Base-by-base conservation (phyloP, 2,113 vertebrate species). In the Tetraodon nigroviridis region DNA sequence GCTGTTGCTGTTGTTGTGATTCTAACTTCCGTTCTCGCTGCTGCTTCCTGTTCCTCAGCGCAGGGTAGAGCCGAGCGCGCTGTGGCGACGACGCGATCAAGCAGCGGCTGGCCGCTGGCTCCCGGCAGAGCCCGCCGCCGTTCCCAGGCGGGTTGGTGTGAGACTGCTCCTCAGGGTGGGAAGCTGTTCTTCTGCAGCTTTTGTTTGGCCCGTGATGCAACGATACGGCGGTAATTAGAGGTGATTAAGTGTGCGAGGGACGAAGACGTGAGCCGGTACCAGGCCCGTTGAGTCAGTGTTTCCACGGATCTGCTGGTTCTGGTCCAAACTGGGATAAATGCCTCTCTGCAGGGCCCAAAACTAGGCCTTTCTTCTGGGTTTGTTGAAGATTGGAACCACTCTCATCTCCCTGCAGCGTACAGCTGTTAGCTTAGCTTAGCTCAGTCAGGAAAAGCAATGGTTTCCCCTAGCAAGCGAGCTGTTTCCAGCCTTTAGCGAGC, bases 221-320 rank as follows among this genome's bases (percentile, higher is more conserved):
- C 67, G 56, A 79, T 78, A 61, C 75, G 71, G 61, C 66, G 73
- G 68, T 79, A 37, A 81, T 73, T 49, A 65, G 68, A 79, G 73
- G 73, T 73, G 22, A 66, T 59, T 37, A 37, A 8, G 8, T 37
- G 75, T 77, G 61, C 21, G 59, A 58, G 56, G 56, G 67, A 80
- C 64, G 65, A 59, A 76, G 64, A 84, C 55, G 75, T 69, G 64
- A 79, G 59, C 67, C 4, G 63, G 37, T 56, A 69, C 78, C 55
- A 60, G 51, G 51, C 15, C 37, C 60, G 50, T 76, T 87, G 82
- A 86, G 73, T 89, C 84, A 88, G 63, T 74, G 51, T 86, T 90
- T 89, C 88, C 87, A 82, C 27, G 71, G 67, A 80, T 29, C 67
- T 51, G 59, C 44, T 68, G 71, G 74, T 73, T 50, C 56, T 73